These are phyloP conservation scores for Manduca sexta DNA, from an alignment of 1,140 invertebrate species.

Conservation along the genomic window DNA sequence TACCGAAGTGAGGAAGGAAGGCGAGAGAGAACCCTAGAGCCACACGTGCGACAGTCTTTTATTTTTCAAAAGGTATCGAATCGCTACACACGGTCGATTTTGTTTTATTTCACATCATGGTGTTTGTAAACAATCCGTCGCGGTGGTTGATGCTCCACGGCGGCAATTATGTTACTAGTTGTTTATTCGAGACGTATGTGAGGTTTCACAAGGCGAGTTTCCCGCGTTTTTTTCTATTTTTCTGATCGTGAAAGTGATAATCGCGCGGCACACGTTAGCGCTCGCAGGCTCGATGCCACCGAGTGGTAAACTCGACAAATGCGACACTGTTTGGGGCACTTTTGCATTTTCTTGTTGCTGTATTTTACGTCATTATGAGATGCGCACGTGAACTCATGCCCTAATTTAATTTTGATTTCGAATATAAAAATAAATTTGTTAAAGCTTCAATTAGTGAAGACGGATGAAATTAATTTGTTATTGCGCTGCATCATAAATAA, in stretches of 20 bases:
- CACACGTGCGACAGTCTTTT: constrained; percentile 22
- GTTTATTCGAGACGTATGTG: constrained; percentile 41
- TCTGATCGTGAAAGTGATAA: constrained; percentile 55
- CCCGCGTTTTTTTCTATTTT: constrained; percentile 52
- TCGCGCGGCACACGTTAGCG: constrained; percentile 40
- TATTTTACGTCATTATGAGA: too few relatives aligned
- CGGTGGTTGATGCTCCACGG: constrained; percentile 7
- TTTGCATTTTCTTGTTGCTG: not conserved
- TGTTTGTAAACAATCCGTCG: constrained; percentile 46
- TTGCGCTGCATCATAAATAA: too few relatives aligned
- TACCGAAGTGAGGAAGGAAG: constrained; percentile 30
- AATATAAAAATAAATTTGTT: too few relatives aligned
- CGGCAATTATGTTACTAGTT: constrained; percentile 35
- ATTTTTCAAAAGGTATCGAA: constrained; percentile 20
- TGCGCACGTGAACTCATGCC: too few relatives aligned
- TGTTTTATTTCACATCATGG: constrained; percentile 46
- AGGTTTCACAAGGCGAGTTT: constrained; percentile 22
- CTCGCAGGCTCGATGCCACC: constrained; percentile 36
- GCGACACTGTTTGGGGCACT: not conserved
- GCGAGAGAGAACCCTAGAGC: constrained; percentile 22
- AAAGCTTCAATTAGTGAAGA: too few relatives aligned
- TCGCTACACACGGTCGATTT: constrained; percentile 10
- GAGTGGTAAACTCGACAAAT: constrained; percentile 28
- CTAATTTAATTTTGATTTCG: too few relatives aligned
- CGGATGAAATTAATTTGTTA: too few relatives aligned